Conservation (phyloP, 2,797 vertebrate genomes). For the Poecile montanus region DNA sequence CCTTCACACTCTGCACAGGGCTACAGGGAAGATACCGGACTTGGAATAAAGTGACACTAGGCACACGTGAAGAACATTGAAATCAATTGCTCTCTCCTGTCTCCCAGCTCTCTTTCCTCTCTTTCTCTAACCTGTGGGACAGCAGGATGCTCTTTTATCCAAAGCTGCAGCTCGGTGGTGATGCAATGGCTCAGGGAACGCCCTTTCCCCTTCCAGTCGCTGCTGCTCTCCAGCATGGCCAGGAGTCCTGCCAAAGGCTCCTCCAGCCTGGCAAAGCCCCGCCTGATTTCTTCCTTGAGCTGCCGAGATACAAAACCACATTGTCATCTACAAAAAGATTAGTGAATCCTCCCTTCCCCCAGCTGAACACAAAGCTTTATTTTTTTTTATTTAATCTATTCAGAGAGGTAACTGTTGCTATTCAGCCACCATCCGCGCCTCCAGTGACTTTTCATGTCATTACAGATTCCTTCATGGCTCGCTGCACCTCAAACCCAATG, state of each 20-base stretch:
- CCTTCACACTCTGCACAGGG: not conserved
- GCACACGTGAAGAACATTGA: not conserved
- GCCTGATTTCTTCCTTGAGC: constrained; percentile 68
- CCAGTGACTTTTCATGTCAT: constrained; percentile 67
- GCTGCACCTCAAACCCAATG: constrained; percentile 57
- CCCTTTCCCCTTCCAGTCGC: not conserved
- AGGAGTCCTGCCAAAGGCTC: constrained; percentile 60
- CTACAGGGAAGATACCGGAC: not conserved
- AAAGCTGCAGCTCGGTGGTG: constrained; percentile 38
- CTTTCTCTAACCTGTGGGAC: constrained; percentile 57
- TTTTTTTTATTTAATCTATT: constrained; percentile 66
- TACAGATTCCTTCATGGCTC: constrained; percentile 69
- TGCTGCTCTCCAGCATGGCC: constrained; percentile 55
- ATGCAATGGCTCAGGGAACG: constrained; percentile 53
- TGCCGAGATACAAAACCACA: constrained; percentile 58
- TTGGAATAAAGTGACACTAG: not conserved
- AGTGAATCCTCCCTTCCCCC: constrained; percentile 59
- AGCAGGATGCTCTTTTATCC: constrained; percentile 54
- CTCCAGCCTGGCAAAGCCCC: constrained; percentile 51
- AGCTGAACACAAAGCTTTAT: constrained; percentile 49
- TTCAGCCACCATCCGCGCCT: constrained; percentile 56
- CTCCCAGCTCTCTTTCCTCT: not conserved
- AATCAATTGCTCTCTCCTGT: not conserved
- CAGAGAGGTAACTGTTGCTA: constrained; percentile 72
- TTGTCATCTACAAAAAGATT: constrained; percentile 48